Base-by-base conservation (phyloP, 2,113 vertebrate species). In the Sus scrofa region DNA sequence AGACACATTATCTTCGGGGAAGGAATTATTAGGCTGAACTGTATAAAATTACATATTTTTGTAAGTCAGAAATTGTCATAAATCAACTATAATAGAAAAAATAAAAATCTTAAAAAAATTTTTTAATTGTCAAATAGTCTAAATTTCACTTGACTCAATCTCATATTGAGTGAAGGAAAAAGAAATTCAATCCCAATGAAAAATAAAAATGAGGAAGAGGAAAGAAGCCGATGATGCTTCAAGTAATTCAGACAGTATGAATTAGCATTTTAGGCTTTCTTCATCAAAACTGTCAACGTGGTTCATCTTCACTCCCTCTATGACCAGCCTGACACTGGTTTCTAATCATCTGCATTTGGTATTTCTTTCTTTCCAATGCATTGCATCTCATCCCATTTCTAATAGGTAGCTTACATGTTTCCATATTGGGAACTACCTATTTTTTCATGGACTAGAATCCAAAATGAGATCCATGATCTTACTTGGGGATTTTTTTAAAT, bases 1-100 rank as follows among this genome's bases (percentile, higher is more conserved):
- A 96, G 58, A 94, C 39, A 79, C 54, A 70, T 93, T 86, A 62
- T 77, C 63, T 77, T 86, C 86, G 92, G 54, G 54, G 26, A 94
- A 92, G 52, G 65, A 67, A 87, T 18, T 24, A 30, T 83, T 91
- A 75, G 16, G 16, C 37, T 75, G 30, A 83, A 70, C 30, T 83
- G 58, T 9, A 54, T 65, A 68, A 86, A 93, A 70, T 78, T n/a
- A 62, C 19, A 44, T 79, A 44, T 74, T 82, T 73, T 75, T 65
- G 2, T 90, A 95, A 92, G 30, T 86, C 27, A 92, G 79, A 94
- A 96, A 44, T 44, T 44, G 44, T 44, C 44, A 44, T 44, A 44
- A 44, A 44, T 44, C 44, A 44, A 44, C 44, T 44, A 44, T 44
- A 44, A 44, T 44, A 44, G 44, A 44, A 44, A 44, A 44, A 44